phyloP scores from a whole-genome alignment of 2,797 vertebrate species.

The Lemur catta region DNA sequence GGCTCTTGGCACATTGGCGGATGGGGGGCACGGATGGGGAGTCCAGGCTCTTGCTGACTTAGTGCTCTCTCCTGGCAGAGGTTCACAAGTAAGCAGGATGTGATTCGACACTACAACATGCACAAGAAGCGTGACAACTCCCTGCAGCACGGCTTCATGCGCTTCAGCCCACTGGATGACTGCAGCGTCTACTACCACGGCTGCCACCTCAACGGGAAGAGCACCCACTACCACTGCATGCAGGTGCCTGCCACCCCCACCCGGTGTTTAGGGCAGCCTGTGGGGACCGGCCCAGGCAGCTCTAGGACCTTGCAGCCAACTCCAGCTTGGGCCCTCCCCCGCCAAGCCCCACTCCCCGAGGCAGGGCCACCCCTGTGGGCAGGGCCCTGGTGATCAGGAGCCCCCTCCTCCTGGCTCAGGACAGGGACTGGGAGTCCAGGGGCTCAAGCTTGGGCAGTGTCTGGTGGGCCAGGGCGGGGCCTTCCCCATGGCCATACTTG shows the following conservation, averaged over 20 bases:
- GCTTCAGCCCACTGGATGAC: constrained; percentile 99
- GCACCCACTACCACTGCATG: constrained; percentile 99
- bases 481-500: constrained; percentile 94
- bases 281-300: not conserved
- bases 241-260: constrained; percentile 87
- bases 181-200: constrained; percentile 99
- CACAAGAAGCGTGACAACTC: constrained; percentile 99
- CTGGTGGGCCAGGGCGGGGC: constrained; percentile 47
- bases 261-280: not conserved
- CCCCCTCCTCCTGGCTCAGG: not conserved
- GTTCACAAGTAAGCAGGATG: constrained; percentile 99
- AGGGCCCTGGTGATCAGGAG: not conserved
- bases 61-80: constrained; percentile 87
- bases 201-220: constrained; percentile 99
- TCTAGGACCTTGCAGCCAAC: not conserved
- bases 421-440: not conserved
- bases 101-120: constrained; percentile 99
- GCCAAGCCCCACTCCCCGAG: accelerated
- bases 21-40: not conserved
- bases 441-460: not conserved
- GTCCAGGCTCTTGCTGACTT: constrained; percentile 20
- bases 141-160: constrained; percentile 99
- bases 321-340: not conserved
- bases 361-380: not conserved
- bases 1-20: not conserved